Conservation (phyloP, 2,888 invertebrate species). For the Itoplectis maculator region DNA sequence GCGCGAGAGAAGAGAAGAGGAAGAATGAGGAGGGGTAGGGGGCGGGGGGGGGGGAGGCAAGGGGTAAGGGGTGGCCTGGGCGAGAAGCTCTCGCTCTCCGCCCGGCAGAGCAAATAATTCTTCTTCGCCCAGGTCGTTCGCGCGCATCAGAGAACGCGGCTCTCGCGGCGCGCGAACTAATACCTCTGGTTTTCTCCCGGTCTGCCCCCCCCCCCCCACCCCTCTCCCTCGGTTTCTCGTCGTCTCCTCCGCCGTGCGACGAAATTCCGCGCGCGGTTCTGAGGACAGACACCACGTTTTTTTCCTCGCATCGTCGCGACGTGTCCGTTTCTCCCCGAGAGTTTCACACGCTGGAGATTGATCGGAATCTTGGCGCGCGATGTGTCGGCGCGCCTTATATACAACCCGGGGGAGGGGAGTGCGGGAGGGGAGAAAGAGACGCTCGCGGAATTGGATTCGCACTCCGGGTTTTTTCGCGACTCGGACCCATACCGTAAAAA, state of each 20-base stretch:
- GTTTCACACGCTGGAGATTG: constrained; percentile 34
- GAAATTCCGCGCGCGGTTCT: constrained; percentile 55
- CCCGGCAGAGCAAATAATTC: constrained; percentile 44
- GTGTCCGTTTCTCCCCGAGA: no score
- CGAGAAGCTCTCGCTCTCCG: constrained; percentile 24
- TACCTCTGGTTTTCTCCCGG: constrained; percentile 43
- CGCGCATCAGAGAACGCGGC: constrained; percentile 38
- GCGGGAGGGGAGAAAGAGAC: no score
- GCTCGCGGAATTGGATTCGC: constrained; percentile 43
- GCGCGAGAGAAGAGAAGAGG: constrained; percentile 20
- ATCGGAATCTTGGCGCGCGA: constrained; percentile 31
- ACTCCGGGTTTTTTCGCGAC: neutral
- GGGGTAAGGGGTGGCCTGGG: no score
- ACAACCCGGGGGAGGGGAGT: constrained; percentile 21
- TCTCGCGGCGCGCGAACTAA: constrained; percentile 54
- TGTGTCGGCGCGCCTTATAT: neutral
- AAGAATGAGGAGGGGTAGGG: constrained; percentile 10
- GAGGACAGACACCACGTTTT: constrained; percentile 51
- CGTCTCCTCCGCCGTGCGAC: constrained; percentile 8
- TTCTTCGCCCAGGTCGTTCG: constrained; percentile 43
- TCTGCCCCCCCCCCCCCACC: neutral
- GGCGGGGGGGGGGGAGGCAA: no score
- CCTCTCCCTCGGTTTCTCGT: neutral
- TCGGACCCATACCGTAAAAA: constrained; percentile 8
- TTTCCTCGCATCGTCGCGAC: no score